Conservation (phyloP, 2,888 invertebrate species). For the Norana najaformis region DNA sequence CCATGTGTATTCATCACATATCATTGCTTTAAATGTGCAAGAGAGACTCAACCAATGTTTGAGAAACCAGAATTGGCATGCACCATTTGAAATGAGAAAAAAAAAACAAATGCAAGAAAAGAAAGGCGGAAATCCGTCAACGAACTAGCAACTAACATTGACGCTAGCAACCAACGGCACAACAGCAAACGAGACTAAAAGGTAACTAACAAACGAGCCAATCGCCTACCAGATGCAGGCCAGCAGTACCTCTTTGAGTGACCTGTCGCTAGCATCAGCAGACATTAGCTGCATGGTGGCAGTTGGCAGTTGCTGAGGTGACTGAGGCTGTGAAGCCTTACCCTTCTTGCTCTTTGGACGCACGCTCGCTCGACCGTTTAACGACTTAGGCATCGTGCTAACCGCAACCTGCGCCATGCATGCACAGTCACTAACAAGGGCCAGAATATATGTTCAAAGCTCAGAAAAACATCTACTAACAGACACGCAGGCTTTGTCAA, state of each 20-base stretch:
- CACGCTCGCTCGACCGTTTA: conserved; percentile 24
- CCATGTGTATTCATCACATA: neutral
- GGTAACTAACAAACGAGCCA: conserved; percentile 19
- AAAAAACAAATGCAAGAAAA: neutral
- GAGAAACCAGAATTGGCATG: neutral
- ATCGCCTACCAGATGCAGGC: conserved; percentile 5
- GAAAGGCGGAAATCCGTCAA: neutral
- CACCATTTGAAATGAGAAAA: neutral
- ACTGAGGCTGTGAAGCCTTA: conserved; percentile 20
- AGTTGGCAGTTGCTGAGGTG: conserved; percentile 6
- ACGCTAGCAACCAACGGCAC: neutral
- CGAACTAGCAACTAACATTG: conserved; percentile 1
- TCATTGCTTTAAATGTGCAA: neutral
- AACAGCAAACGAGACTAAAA: neutral
- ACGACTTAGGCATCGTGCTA: conserved; percentile 25
- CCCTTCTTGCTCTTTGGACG: conserved; percentile 32
- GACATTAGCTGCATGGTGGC: conserved; percentile 23
- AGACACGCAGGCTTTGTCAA: neutral
- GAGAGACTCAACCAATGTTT: neutral
- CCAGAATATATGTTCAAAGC: neutral
- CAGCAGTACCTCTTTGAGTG: conserved; percentile 22
- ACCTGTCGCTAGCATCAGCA: neutral
- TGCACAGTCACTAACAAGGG: conserved; percentile 21
- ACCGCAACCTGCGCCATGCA: conserved; percentile 24
- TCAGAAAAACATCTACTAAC: conserved; percentile 13